Percentiles rank a stretch among this genome's conserved stretches.
Conservation (phyloP, 2,888 invertebrate genomes). For the Scelioninae gen. 2 region DNA sequence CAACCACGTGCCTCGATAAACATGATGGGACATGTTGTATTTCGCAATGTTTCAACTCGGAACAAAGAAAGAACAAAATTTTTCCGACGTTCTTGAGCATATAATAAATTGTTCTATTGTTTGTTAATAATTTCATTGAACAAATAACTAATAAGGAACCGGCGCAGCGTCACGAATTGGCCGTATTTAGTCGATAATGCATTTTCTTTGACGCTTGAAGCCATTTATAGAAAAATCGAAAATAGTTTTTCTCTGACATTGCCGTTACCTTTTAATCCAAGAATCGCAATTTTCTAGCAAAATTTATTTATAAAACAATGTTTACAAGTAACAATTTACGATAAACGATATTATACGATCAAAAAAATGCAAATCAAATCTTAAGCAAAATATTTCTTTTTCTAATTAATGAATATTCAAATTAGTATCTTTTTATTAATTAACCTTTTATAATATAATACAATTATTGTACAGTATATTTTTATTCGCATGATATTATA, state of each 20-base stretch:
- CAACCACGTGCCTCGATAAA: too few species aligned
- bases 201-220: slow-evolving; percentile 18
- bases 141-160: slow-evolving; percentile 46
- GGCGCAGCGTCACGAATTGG: slow-evolving; percentile 8
- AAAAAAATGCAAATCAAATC: too few species aligned
- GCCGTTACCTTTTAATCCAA: slow-evolving; percentile 3
- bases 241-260: slow-evolving; percentile 45
- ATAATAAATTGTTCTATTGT: slow-evolving; percentile 40
- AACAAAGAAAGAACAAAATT: slow-evolving; percentile 6
- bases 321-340: too few species aligned
- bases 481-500: too few species aligned
- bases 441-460: too few species aligned
- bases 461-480: too few species aligned
- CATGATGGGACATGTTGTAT: neutral
- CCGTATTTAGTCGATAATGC: slow-evolving; percentile 9
- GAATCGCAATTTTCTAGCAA: slow-evolving; percentile 9
- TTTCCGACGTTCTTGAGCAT: neutral
- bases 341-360: too few species aligned
- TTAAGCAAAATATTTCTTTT: too few species aligned
- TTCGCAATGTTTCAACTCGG: slow-evolving; percentile 1
- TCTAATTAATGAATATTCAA: too few species aligned
- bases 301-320: slow-evolving; percentile 10
- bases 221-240: slow-evolving; percentile 46
- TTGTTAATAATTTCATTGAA: slow-evolving; percentile 34
- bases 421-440: too few species aligned